phyloP scores from a whole-genome alignment of 2,888 invertebrate genomes.

The Thumatha senex region DNA sequence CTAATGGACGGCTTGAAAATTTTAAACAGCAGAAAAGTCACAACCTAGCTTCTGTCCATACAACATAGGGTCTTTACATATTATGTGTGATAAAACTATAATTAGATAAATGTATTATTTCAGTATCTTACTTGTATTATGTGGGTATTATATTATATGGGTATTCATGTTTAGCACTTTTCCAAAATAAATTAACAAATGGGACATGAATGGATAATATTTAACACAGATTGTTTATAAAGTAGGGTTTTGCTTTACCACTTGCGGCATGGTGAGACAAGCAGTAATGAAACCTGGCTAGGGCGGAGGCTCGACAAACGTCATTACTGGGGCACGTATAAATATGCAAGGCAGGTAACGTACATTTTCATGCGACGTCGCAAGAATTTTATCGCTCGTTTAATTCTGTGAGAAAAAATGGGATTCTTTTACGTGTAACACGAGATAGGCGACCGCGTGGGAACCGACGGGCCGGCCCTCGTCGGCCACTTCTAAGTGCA shows the following conservation, averaged over 20 bases:
- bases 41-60: no score
- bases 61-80: no score
- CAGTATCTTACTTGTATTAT: no score
- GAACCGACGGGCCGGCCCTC: constrained; percentile 66
- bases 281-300: constrained; percentile 71
- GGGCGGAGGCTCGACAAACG: constrained; percentile 71
- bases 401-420: constrained; percentile 80
- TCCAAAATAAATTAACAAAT: constrained; percentile 64
- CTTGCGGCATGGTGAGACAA: constrained; percentile 56
- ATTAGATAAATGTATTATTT: no score
- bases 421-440: constrained; percentile 75
- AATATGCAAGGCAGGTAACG: constrained; percentile 84
- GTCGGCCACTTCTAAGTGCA: constrained; percentile 73
- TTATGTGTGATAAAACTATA: no score
- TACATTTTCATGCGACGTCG: constrained; percentile 83
- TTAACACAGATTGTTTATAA: constrained; percentile 74
- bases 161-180: constrained; percentile 53
- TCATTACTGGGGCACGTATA: constrained; percentile 81
- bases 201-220: constrained; percentile 66
- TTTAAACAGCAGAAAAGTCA: no score
- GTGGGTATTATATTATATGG: no score
- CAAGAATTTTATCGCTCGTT: constrained; percentile 83
- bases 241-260: constrained; percentile 63
- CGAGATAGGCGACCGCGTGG: constrained; percentile 75
- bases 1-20: no score